These are phyloP conservation scores for Centropyge bicolor DNA, from an alignment of 2,797 vertebrate genomes.

Conservation along the genomic window DNA sequence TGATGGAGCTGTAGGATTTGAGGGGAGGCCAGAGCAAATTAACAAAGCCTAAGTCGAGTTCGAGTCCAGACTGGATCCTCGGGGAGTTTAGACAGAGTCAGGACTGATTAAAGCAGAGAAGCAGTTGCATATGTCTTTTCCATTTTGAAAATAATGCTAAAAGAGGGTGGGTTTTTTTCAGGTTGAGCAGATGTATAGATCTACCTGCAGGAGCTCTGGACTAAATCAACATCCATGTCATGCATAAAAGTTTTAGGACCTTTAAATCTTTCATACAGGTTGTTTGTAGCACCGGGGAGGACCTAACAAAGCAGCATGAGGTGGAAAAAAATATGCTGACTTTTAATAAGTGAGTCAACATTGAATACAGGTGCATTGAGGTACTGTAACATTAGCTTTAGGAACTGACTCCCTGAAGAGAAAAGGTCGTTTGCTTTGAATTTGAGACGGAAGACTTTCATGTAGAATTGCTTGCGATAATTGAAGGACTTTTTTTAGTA, in stretches of 20 bases:
- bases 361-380: not conserved
- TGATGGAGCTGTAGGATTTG: slow-evolving; percentile 42
- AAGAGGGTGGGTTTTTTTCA: not conserved
- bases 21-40: slow-evolving; percentile 44
- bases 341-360: not conserved
- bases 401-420: not conserved
- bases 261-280: not conserved
- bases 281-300: not conserved
- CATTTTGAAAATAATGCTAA: slow-evolving; percentile 2
- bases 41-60: slow-evolving; percentile 12
- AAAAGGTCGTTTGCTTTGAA: not conserved
- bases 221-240: not conserved
- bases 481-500: not conserved
- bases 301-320: not conserved
- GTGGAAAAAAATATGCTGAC: not conserved
- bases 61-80: slow-evolving; percentile 34
- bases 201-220: slow-evolving; percentile 17
- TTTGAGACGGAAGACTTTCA: not conserved
- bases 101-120: slow-evolving; percentile 24
- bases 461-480: not conserved
- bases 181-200: slow-evolving; percentile 8
- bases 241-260: not conserved
- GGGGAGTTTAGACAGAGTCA: slow-evolving; percentile 22
- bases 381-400: not conserved
- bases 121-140: not conserved